These are phyloP conservation scores for Eupsittula cactorum DNA, from an alignment of 2,113 vertebrate genomes.

Conservation along the genomic window DNA sequence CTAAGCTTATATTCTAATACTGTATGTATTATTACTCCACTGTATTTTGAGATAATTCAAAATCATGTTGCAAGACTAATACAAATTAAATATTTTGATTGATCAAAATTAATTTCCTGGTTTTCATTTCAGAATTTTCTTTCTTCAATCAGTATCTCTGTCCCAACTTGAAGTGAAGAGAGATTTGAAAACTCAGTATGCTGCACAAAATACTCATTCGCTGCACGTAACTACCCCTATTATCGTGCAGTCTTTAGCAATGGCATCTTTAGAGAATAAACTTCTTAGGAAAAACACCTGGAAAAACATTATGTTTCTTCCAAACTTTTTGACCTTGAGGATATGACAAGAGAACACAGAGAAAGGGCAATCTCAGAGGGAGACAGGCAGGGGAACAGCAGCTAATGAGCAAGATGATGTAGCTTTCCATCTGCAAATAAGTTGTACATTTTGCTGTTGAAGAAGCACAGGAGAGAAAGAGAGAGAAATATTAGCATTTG, in stretches of 20 bases:
- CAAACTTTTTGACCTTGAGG: constrained; percentile 14
- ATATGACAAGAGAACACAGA: not conserved
- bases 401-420: not conserved
- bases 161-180: not conserved
- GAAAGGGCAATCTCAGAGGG: constrained; percentile 9
- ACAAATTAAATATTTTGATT: not conserved
- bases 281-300: not conserved
- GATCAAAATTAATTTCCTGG: not conserved
- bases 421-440: not conserved
- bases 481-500: not conserved
- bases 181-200: not conserved
- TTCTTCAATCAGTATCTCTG: not conserved
- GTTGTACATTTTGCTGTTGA: not conserved
- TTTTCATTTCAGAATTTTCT: not conserved
- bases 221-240: not conserved
- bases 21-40: not conserved
- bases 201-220: not conserved
- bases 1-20: not conserved
- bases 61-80: not conserved
- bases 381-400: not conserved
- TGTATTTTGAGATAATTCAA: not conserved
- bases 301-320: not conserved
- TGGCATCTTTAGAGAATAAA: not conserved
- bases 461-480: not conserved
- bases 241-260: not conserved